A percentile compares a stretch with the other conserved stretches of the same genome.
Evolutionary conservation across 53 echinoderm and acorn worm species (phyloP).

Genomic region (Holothuria scabra): DNA sequence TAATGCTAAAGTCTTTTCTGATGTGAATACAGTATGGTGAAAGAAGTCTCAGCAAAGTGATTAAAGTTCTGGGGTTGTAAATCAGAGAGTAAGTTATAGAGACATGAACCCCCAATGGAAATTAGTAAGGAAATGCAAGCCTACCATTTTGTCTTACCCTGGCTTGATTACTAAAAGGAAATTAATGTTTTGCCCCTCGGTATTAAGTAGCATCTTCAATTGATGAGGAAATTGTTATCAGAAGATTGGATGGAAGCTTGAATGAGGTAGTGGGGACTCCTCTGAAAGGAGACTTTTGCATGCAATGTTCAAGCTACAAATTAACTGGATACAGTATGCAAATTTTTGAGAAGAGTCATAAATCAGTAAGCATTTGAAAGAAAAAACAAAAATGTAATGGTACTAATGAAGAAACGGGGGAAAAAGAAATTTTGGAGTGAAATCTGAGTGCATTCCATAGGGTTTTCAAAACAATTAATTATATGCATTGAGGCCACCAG

Average conservation of each 20-base stretch:
- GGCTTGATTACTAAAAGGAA: conserved; percentile 42
- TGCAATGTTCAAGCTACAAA: too few species aligned
- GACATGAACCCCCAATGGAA: conserved; percentile 38
- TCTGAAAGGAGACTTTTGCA: too few species aligned
- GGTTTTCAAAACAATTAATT: too few species aligned
- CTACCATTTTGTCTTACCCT: conserved; percentile 29
- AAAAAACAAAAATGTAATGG: too few species aligned
- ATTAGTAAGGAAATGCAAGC: conserved; percentile 24
- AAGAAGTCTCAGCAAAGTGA: neutral
- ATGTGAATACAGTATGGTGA: too few species aligned
- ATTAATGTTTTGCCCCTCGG: conserved; percentile 42
- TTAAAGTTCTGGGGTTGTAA: conserved; percentile 29
- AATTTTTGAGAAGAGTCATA: too few species aligned
- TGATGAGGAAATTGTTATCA: conserved; percentile 25
- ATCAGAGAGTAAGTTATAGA: conserved; percentile 39
- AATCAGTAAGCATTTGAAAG: too few species aligned
- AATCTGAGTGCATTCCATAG: too few species aligned
- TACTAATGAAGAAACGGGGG: too few species aligned
- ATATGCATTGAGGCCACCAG: too few species aligned
- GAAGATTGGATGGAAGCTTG: conserved; percentile 36
- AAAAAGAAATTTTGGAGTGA: too few species aligned
- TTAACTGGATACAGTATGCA: too few species aligned
- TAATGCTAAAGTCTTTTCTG: conserved; percentile 1
- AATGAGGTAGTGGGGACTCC: neutral
- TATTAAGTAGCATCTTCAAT: conserved; percentile 16